Conservation (phyloP, 2,797 vertebrate species). For the Margarornis squamiger region DNA sequence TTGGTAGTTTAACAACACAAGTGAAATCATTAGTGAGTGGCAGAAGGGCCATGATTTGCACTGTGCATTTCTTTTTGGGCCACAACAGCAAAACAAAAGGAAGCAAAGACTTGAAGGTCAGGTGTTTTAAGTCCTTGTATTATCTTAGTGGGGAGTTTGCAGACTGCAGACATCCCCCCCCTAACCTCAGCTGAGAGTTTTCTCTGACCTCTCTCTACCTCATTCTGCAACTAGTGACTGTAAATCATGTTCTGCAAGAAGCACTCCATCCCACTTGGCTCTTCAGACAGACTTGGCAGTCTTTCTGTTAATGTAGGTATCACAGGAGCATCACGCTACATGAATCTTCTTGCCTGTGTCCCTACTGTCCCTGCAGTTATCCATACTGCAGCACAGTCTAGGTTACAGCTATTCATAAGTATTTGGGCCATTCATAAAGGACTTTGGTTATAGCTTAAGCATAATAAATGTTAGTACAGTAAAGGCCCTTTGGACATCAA, state of each 20-base stretch:
- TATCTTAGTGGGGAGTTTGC: background rate
- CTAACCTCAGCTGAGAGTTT: background rate
- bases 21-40: background rate
- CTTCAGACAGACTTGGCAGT: background rate
- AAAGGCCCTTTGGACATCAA: background rate
- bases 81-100: background rate
- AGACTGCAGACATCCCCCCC: background rate
- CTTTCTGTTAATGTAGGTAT: background rate
- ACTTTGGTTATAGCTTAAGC: background rate
- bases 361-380: background rate
- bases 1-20: background rate
- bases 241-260: background rate
- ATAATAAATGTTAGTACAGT: background rate
- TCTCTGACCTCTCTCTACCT: background rate
- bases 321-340: background rate
- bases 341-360: background rate
- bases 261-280: background rate
- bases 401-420: background rate
- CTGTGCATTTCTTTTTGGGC: background rate
- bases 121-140: background rate
- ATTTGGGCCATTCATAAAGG: background rate
- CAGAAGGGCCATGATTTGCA: background rate
- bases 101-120: background rate
- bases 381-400: background rate
- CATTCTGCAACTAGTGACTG: background rate